Evolutionary conservation across 2,888 invertebrate species (phyloP).

Genomic region (Lypha dubia): DNA sequence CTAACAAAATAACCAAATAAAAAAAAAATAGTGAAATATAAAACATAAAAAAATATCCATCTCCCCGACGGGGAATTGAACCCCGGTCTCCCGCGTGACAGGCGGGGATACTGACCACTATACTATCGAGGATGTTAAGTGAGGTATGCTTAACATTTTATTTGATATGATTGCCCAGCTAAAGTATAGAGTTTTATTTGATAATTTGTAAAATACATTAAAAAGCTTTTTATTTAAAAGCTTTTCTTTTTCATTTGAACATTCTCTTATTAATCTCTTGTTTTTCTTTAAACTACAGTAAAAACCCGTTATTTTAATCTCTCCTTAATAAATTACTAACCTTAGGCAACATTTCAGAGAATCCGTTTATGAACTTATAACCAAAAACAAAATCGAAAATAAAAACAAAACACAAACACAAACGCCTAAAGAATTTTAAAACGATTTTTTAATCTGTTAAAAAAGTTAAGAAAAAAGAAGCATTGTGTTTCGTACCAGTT

Average conservation of each 20-base stretch:
- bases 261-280: background rate
- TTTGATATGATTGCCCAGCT: background rate
- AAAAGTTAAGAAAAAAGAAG: conserved; percentile 38
- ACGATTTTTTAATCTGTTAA: conserved; percentile 26
- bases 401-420: background rate
- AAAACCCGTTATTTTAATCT: conserved; percentile 59
- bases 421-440: conserved; percentile 58
- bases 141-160: background rate
- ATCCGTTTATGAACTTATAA: conserved; percentile 28
- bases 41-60: conserved; percentile 16
- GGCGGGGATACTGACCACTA: conserved; percentile 83
- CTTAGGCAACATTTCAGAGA: conserved; percentile 61
- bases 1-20: no score
- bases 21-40: no score
- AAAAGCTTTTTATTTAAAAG: conserved; percentile 51
- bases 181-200: background rate
- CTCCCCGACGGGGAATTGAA: conserved; percentile 83
- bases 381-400: background rate
- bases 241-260: conserved; percentile 43
- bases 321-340: conserved; percentile 61
- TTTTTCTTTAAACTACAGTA: conserved; percentile 21
- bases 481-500: conserved; percentile 70
- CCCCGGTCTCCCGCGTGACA: conserved; percentile 83
- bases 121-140: conserved; percentile 79
- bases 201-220: background rate